Base-by-base conservation (phyloP, 30 jellyfish, hydroid and myxozoan genomes). In the Mastigias papua region DNA sequence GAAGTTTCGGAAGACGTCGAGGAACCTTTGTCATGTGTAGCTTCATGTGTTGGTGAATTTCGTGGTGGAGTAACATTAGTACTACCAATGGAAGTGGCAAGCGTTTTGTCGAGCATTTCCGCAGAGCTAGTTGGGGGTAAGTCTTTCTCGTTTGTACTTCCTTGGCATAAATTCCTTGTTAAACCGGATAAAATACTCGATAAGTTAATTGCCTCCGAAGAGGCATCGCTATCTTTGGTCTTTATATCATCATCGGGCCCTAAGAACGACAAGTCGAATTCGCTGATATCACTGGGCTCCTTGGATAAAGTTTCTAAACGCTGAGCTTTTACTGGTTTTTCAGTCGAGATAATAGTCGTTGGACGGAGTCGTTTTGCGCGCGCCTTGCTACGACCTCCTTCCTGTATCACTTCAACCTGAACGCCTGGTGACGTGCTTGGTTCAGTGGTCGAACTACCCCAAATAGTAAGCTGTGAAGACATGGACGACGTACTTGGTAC, bases 341-440 rank as follows among this genome's bases (percentile, higher is more conserved):
- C 94, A 20, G 94, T 49, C 4, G 69, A 3, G 49, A 58, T 66
- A 64, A 66, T 66, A 48, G 80, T 33, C 21, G 86, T 73, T 2
- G 94, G 94, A 54, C 65, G 94, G 33, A 85, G 83, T 34, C 94
- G 87, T 50, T 85, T 85, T 21, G 64, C 83, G 9, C 77, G 57
- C 1, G 94, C 48, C 34, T 85, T 85, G 31, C 42, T 27, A 22
- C 94, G 88, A 17, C 88, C 69, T 6, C 94, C 94, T 75, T 85
- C 94, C 73, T 85, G 88, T 17, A 85, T 27, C 22, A 85, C 88
- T 64, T 85, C 94, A 7, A 85, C 94, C 46, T 85, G 94, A 10
- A 61, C 94, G n/a, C 73, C 69, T 27, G 61, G 23, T 54, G 67
- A 3, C 13, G 60, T 20, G 17, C 5, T 57, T 6, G 69, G 64